Conservation (phyloP, 2,888 invertebrate species). For the Tachina lurida region DNA sequence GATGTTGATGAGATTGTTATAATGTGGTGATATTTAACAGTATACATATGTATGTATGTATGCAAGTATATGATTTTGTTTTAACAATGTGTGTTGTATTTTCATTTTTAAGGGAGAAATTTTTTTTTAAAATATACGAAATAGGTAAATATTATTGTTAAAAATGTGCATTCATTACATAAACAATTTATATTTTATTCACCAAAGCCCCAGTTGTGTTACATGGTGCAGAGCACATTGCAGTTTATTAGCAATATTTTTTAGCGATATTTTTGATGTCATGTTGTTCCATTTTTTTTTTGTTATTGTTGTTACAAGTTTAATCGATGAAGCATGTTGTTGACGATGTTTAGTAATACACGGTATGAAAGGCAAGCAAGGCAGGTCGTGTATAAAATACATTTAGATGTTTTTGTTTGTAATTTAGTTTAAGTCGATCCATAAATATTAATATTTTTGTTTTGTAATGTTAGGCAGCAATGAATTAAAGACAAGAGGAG, state of each 20-base stretch:
- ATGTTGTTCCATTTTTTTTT: slow-evolving; percentile 44
- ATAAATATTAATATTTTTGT: slow-evolving; percentile 39
- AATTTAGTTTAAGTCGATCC: slow-evolving; percentile 47
- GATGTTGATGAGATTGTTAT: slow-evolving; percentile 10
- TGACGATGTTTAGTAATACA: slow-evolving; percentile 21
- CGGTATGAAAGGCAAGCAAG: slow-evolving; percentile 9
- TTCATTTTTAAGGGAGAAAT: slow-evolving; percentile 32
- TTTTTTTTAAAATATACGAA: slow-evolving; percentile 30
- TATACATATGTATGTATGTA: too few relatives aligned
- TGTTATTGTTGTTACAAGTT: slow-evolving; percentile 34
- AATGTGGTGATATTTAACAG: slow-evolving; percentile 28
- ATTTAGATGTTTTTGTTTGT: slow-evolving; percentile 25
- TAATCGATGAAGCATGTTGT: slow-evolving; percentile 37
- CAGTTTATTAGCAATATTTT: slow-evolving; percentile 48
- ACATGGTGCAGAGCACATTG: slow-evolving; percentile 11
- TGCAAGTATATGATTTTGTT: slow-evolving; percentile 20
- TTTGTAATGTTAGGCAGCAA: slow-evolving; percentile 62
- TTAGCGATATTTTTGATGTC: slow-evolving; percentile 30
- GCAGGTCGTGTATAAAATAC: slow-evolving; percentile 28
- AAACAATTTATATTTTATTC: slow-evolving; percentile 63
- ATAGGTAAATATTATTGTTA: slow-evolving; percentile 41
- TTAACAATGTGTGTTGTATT: slow-evolving; percentile 14
- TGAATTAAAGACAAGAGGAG: slow-evolving; percentile 66
- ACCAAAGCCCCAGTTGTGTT: slow-evolving; percentile 65
- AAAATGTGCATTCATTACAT: slow-evolving; percentile 62